phyloP scores from a whole-genome alignment of 2,888 invertebrate genomes.

The Parelbella ahira region DNA sequence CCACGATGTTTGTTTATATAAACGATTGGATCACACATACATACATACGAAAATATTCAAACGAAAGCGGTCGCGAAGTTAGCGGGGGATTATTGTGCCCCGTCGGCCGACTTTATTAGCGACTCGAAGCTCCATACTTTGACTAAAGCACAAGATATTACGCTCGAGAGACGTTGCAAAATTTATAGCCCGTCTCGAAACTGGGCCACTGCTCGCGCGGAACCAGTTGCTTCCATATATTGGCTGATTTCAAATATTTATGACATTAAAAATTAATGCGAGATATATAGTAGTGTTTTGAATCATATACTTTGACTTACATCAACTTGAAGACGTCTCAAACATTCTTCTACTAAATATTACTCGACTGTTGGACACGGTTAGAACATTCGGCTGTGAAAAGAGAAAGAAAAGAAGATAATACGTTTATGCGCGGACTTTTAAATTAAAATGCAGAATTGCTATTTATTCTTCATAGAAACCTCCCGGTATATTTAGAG shows the following conservation, averaged over 20 bases:
- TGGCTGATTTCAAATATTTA: conserved; percentile 5
- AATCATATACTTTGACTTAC: no score
- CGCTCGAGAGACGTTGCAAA: conserved; percentile 16
- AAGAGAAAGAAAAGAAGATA: no score
- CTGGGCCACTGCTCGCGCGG: conserved; percentile 6
- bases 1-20: conserved; percentile 10
- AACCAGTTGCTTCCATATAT: conserved; percentile 17
- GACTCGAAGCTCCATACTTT: conserved; percentile 14
- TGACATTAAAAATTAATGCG: conserved; percentile 4
- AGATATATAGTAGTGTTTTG: neutral
- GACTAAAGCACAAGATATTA: conserved; percentile 22
- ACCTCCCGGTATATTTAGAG: no score
- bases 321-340: no score
- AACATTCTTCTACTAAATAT: no score
- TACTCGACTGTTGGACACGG: no score
- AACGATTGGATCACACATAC: neutral
- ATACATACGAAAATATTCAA: conserved; percentile 3
- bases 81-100: conserved; percentile 10
- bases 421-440: no score
- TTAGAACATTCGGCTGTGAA: no score
- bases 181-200: conserved; percentile 17
- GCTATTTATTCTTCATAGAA: no score
- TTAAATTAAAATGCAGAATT: no score
- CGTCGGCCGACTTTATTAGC: conserved; percentile 15
- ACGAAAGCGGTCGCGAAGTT: neutral